phyloP scores from a whole-genome alignment of 2,113 vertebrate genomes.

The Siniperca chuatsi region DNA sequence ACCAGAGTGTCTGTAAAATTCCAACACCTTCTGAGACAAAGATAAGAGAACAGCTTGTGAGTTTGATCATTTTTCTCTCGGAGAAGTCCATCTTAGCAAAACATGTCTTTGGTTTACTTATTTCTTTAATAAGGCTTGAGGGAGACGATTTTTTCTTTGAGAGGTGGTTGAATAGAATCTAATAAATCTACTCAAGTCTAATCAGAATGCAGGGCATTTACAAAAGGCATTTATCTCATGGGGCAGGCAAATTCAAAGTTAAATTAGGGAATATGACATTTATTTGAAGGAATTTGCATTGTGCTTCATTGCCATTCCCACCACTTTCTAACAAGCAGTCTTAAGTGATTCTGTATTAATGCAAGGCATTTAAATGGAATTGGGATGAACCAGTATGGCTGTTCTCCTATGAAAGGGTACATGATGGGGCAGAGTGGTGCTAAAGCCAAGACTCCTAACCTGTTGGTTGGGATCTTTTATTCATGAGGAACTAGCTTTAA shows the following conservation, averaged over 20 bases:
- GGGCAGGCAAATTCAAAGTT: constrained; percentile 36
- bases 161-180: constrained; percentile 13
- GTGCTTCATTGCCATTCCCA: constrained; percentile 28
- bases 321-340: constrained; percentile 12
- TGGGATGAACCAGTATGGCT: constrained; percentile 4
- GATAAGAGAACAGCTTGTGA: constrained; percentile 1
- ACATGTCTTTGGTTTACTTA: constrained; percentile 27
- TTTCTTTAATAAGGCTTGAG: constrained; percentile 47
- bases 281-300: constrained; percentile 44
- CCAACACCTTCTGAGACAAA: not conserved
- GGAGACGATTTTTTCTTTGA: constrained; percentile 28
- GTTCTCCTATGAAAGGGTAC: constrained; percentile 1
- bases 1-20: not conserved
- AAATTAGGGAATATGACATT: constrained; percentile 47
- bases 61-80: constrained; percentile 28
- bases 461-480: constrained; percentile 40
- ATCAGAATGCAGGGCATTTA: constrained; percentile 46
- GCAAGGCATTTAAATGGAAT: constrained; percentile 31
- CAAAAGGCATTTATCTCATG: constrained; percentile 40
- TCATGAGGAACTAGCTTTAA: constrained; percentile 7
- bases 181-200: constrained; percentile 36
- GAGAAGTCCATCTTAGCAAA: not conserved
- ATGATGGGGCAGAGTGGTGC: not conserved
- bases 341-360: constrained; percentile 46
- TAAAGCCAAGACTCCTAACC: constrained; percentile 16